phyloP scores from a whole-genome alignment of 2,888 invertebrate genomes.

The Limnephilus marmoratus region DNA sequence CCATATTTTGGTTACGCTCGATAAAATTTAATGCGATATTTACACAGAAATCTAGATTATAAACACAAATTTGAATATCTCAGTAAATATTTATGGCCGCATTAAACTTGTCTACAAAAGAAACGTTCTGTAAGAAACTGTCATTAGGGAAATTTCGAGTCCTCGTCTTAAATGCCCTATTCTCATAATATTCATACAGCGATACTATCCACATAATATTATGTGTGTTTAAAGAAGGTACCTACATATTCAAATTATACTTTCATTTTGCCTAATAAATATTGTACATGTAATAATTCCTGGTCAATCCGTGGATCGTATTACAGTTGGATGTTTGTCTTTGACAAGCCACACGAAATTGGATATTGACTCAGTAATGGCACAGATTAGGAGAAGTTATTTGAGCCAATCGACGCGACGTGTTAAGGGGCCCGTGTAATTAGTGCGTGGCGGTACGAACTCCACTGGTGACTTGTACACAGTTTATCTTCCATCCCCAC shows the following conservation, averaged over 20 bases:
- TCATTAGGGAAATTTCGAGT: slow-evolving; percentile 48
- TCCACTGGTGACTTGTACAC: slow-evolving; percentile 24
- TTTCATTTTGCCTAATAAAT: neutral
- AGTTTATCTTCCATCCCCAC: slow-evolving; percentile 17
- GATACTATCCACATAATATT: neutral
- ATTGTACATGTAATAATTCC: neutral
- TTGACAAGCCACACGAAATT: neutral
- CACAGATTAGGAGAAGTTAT: neutral
- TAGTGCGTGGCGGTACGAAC: slow-evolving; percentile 41
- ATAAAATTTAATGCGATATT: slow-evolving; percentile 41
- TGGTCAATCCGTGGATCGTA: neutral
- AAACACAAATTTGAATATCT: slow-evolving; percentile 32
- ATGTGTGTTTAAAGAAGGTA: neutral
- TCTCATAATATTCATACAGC: neutral
- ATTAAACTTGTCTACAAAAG: slow-evolving; percentile 44
- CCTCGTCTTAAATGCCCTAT: neutral
- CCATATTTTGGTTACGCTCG: slow-evolving; percentile 35
- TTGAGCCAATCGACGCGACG: neutral
- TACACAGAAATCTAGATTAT: slow-evolving; percentile 40
- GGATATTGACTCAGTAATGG: neutral
- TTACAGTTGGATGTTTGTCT: neutral
- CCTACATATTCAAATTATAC: neutral
- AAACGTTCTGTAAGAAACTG: slow-evolving; percentile 23
- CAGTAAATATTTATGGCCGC: slow-evolving; percentile 47
- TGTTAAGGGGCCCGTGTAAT: slow-evolving; percentile 16